phyloP scores from a whole-genome alignment of 2,797 vertebrate species.

The Lacerta agilis region DNA sequence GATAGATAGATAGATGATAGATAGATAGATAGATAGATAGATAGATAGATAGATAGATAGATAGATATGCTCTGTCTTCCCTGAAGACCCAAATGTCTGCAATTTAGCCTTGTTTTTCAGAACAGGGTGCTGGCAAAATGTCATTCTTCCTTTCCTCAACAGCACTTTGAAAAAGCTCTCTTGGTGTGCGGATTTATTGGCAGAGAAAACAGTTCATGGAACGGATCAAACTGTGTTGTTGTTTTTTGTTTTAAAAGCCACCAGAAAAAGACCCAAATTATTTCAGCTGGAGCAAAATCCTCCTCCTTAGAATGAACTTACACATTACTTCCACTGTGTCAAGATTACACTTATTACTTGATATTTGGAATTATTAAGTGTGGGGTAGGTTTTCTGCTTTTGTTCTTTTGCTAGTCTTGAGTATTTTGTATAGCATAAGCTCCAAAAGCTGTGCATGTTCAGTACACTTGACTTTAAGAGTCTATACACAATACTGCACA shows the following conservation, averaged over 20 bases:
- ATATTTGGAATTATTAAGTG: neutral
- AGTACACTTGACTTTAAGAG: neutral
- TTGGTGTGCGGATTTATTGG: neutral
- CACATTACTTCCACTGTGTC: neutral
- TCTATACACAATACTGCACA: neutral
- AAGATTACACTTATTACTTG: neutral
- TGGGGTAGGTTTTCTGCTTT: neutral
- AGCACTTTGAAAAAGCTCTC: conserved; percentile 25
- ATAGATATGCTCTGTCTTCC: neutral
- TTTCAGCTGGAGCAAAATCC: neutral
- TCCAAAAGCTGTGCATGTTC: neutral
- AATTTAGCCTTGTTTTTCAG: conserved; percentile 3
- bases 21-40: too few relatives aligned
- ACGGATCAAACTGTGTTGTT: neutral
- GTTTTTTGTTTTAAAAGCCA: neutral
- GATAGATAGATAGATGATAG: too few relatives aligned
- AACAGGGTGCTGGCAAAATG: conserved; percentile 8
- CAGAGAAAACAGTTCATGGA: neutral
- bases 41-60: too few relatives aligned
- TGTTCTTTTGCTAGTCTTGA: too few relatives aligned
- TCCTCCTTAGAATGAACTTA: neutral
- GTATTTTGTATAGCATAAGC: too few relatives aligned
- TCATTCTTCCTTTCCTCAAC: conserved; percentile 29
- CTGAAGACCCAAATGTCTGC: neutral
- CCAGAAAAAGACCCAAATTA: neutral